Conservation (phyloP, 2,113 vertebrate genomes). For the Sander vitreus region DNA sequence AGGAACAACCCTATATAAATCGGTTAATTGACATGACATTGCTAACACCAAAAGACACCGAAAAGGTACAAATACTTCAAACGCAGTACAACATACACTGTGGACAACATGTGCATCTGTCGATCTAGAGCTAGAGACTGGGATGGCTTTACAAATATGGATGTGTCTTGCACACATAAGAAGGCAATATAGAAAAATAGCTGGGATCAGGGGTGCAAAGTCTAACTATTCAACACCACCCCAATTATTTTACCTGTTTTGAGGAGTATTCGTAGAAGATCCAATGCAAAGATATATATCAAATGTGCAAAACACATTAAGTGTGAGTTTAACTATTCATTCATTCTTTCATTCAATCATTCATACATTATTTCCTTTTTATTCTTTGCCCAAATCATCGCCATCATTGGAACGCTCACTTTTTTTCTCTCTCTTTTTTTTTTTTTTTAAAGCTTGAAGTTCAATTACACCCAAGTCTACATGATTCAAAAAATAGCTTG, state of each 20-base stretch:
- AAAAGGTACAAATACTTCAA: conserved; percentile 92
- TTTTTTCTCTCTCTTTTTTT: conserved; percentile 51
- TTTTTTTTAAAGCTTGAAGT: conserved; percentile 93
- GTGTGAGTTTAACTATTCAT: conserved; percentile 90
- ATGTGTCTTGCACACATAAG: conserved; percentile 98
- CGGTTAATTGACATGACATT: conserved; percentile 92
- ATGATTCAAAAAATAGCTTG: conserved; percentile 96
- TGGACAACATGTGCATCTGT: conserved; percentile 93
- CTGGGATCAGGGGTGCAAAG: conserved; percentile 89
- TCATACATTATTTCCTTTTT: conserved; percentile 76
- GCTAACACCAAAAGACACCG: conserved; percentile 91
- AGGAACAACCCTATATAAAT: conserved; percentile 89
- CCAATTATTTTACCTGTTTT: conserved; percentile 96
- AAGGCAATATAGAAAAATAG: conserved; percentile 99
- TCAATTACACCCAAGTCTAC: conserved; percentile 98
- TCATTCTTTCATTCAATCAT: conserved; percentile 78
- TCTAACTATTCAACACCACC: conserved; percentile 86
- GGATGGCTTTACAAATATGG: conserved; percentile 98
- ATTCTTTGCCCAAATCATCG: conserved; percentile 75
- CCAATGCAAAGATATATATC: conserved; percentile 98
- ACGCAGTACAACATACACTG: conserved; percentile 89
- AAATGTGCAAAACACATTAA: conserved; percentile 99
- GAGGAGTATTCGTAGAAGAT: conserved; percentile 95
- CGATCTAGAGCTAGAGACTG: conserved; percentile 93
- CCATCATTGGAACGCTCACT: conserved; percentile 57